Evolutionary conservation across 2,797 vertebrate genomes (phyloP).

Genomic region (Macropodus opercularis): DNA sequence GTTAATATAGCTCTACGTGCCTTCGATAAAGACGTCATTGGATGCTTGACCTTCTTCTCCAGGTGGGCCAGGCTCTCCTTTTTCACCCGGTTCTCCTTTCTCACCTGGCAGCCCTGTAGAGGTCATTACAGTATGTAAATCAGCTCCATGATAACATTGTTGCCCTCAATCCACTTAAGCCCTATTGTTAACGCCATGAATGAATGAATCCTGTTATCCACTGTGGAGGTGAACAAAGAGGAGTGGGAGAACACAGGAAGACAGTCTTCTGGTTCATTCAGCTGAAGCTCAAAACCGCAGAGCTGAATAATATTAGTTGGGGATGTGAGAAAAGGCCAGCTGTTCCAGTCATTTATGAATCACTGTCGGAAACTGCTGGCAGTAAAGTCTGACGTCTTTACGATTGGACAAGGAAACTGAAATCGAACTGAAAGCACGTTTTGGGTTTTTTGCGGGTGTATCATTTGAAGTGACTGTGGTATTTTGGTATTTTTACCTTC

Average conservation of each 20-base stretch:
- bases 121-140: conserved; percentile 7
- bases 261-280: conserved; percentile 56
- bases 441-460: not conserved
- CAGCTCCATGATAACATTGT: not conserved
- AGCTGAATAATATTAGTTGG: conserved; percentile 59
- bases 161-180: not conserved
- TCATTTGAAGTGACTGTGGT: conserved; percentile 24
- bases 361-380: conserved; percentile 6
- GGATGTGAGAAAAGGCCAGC: conserved; percentile 33
- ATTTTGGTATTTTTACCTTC: conserved; percentile 30
- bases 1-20: conserved; percentile 61
- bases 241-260: conserved; percentile 51
- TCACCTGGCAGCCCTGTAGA: conserved; percentile 74
- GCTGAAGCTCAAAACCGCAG: conserved; percentile 55
- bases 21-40: conserved; percentile 87
- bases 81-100: conserved; percentile 75
- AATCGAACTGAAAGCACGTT: too few species aligned
- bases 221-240: conserved; percentile 32
- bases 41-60: conserved; percentile 86
- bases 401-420: conserved; percentile 14
- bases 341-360: conserved; percentile 29
- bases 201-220: conserved; percentile 41
- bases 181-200: conserved; percentile 34
- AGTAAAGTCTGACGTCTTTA: conserved; percentile 12
- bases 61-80: conserved; percentile 82